phyloP scores from a whole-genome alignment of 2,888 invertebrate genomes.

The Dasysyrphus albostriatus region DNA sequence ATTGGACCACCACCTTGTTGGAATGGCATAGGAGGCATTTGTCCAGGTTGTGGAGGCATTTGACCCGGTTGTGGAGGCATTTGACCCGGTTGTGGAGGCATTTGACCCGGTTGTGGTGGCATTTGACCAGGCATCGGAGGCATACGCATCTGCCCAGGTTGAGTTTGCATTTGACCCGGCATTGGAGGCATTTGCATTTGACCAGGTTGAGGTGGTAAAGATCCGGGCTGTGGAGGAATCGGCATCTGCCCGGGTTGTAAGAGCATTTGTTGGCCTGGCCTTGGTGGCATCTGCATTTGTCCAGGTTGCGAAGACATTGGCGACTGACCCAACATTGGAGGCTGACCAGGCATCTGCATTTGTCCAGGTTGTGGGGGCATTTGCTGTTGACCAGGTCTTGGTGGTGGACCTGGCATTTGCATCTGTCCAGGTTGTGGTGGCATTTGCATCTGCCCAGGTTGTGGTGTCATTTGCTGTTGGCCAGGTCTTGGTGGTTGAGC shows the following conservation, averaged over 20 bases:
- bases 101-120: conserved; percentile 62
- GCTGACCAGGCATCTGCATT: conserved; percentile 73
- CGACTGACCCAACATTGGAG: conserved; percentile 57
- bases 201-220: conserved; percentile 67
- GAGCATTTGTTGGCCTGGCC: conserved; percentile 72
- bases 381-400: conserved; percentile 64
- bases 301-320: conserved; percentile 47
- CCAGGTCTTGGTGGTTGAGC: conserved; percentile 52
- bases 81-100: conserved; percentile 68
- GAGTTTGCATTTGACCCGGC: conserved; percentile 40
- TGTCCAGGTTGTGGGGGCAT: conserved; percentile 35
- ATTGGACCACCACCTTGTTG: conserved; percentile 78
- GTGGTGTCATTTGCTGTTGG: conserved; percentile 65
- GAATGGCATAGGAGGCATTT: conserved; percentile 77
- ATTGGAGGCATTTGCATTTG: conserved; percentile 76
- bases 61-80: conserved; percentile 43
- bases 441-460: conserved; percentile 60
- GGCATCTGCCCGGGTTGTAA: conserved; percentile 76
- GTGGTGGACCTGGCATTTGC: conserved; percentile 46
- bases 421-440: conserved; percentile 39
- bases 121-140: conserved; percentile 72
- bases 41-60: conserved; percentile 77
- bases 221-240: conserved; percentile 75
- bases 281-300: conserved; percentile 43
- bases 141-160: conserved; percentile 70